A percentile compares a stretch with the other conserved stretches of the same genome.
Evolutionary conservation across 2,113 vertebrate genomes (phyloP).

Genomic region (Tragulus kanchil): DNA sequence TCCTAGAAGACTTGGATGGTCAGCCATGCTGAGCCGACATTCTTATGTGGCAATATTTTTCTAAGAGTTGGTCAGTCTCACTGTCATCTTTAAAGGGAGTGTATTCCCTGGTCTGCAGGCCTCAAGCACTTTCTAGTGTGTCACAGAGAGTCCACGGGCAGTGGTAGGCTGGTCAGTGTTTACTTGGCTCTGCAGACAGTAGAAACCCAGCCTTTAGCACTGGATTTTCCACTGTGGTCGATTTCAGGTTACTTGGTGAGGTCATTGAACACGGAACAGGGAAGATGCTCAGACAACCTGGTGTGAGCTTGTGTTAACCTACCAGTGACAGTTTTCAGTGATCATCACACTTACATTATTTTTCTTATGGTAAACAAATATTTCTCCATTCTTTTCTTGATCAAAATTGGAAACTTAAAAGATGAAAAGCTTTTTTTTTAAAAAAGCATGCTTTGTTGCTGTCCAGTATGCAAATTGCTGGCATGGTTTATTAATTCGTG

Average conservation of each 20-base stretch:
- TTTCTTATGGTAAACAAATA: background rate
- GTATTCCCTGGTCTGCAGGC: background rate
- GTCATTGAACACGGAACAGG: background rate
- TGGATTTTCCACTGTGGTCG: background rate
- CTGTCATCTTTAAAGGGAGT: background rate
- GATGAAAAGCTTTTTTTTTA: background rate
- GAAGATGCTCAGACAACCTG: background rate
- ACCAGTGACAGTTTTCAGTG: background rate
- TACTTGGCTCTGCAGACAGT: background rate
- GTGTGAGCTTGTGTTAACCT: background rate
- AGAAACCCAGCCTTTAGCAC: background rate
- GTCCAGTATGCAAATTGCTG: background rate
- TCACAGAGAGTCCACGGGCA: background rate
- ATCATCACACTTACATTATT: background rate
- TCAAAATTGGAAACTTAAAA: background rate
- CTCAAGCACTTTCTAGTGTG: background rate
- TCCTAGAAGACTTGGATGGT: background rate
- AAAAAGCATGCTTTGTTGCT: background rate
- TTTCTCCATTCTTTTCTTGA: background rate
- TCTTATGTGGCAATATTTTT: background rate
- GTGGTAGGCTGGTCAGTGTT: background rate
- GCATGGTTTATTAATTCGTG: background rate
- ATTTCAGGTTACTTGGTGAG: background rate
- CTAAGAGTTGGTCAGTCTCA: background rate
- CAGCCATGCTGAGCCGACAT: background rate